Evolutionary conservation across 2,797 vertebrate genomes (phyloP), one percentile per base, ranked within the genome.

Genomic region (Crocidura indochinensis): DNA sequence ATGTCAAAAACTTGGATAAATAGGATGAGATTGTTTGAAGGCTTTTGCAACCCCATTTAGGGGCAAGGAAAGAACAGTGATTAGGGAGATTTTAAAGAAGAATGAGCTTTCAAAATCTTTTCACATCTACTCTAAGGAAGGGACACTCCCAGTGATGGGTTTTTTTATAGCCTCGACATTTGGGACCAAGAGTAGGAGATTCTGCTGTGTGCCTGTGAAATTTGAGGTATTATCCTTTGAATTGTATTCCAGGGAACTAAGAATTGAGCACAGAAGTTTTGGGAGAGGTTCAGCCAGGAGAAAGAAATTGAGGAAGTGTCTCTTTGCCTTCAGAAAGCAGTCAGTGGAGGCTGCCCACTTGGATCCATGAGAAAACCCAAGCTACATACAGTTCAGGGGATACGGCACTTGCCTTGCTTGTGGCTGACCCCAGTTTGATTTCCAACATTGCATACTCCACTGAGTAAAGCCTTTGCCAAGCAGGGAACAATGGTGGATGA

Each of bases 41-140:
- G 49, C 19, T 29, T 60, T 91, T 38, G 6, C 22, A 10, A 88
- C 78, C 38, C 65, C 5, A 10, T 53, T 7, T 62, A 73, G 19
- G 7, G 27, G 38, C 20, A 89, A 29, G 71, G 44, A 62, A 82
- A 83, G 29, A n/a, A 44, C 31, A 60, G 77, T 87, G 19, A 73
- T 27, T 24, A 80, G 65, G 86, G 64, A 91, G 9, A 8, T 26
- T 46, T 72, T 68, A 22, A 87, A 79, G 83, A 49, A 38, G 14
- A 84, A 60, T 7, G 62, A 62, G 31, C 56, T 91, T 84, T 75
- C 38, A 78, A 64, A 92, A 46, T 1, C 4, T 90, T 82, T 88
- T 64, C 69, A 29, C 2, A 10, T 4, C 27, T 17, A 90, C 27
- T 88, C 6, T 84, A 53, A 87, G 6, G 65, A 51, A 78, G 67